Conservation (phyloP, 2,888 invertebrate species). For the Cotesia congregata region DNA sequence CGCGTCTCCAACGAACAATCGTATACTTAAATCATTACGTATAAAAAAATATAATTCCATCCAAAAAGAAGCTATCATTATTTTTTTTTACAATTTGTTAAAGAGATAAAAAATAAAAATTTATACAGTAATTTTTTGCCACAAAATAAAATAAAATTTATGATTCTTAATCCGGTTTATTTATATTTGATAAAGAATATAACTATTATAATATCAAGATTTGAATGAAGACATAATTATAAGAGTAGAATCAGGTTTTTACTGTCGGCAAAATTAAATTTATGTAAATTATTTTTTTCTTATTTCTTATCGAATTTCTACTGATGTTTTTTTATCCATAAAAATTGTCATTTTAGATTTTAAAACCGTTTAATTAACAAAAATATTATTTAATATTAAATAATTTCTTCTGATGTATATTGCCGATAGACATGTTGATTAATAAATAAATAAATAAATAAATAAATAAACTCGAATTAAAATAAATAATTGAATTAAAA, state of each 20-base stretch:
- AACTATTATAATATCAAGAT: not conserved
- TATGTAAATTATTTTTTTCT: not conserved
- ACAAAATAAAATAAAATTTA: not conserved
- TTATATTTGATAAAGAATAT: no score
- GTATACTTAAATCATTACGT: no score
- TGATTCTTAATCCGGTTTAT: slow-evolving; percentile 6
- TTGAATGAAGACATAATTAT: slow-evolving; percentile 9
- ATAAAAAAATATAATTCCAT: no score
- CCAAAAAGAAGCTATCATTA: not conserved
- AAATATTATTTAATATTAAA: no score
- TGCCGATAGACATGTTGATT: no score
- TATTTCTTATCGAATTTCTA: not conserved
- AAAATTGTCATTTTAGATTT: not conserved
- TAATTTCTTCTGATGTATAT: no score
- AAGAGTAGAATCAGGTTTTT: slow-evolving; percentile 10
- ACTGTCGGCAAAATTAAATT: not conserved
- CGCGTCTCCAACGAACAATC: not conserved
- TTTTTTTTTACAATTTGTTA: not conserved
- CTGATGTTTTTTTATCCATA: not conserved
- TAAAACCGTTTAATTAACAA: not conserved
- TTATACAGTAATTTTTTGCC: not conserved
- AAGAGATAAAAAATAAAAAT: not conserved
- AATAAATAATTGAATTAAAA: not conserved
- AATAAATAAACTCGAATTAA: no score
- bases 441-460: no score